Evolutionary conservation across 2,888 invertebrate species (phyloP).

Genomic region (Microctonus brassicae): DNA sequence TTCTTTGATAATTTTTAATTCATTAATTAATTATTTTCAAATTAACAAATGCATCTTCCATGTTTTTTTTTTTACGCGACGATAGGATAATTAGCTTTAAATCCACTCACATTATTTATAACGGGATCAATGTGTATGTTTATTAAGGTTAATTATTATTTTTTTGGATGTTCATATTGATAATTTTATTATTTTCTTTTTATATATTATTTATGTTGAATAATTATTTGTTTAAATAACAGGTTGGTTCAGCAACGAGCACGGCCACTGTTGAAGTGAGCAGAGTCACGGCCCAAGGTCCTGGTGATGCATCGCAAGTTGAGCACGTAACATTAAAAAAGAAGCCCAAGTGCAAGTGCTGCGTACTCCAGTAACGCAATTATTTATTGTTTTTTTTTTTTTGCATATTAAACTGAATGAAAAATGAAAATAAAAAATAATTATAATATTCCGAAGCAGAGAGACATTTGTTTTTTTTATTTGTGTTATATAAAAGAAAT

Average conservation of each 20-base stretch:
- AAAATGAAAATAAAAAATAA: background rate
- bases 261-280: slow-evolving; percentile 78
- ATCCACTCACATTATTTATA: background rate
- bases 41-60: background rate
- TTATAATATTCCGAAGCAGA: background rate
- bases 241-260: slow-evolving; percentile 64
- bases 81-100: background rate
- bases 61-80: background rate
- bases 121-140: background rate
- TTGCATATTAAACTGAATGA: background rate
- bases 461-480: background rate
- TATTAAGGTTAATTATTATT: background rate
- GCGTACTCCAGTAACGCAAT: slow-evolving; percentile 85
- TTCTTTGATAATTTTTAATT: background rate
- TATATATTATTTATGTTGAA: background rate
- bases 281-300: slow-evolving; percentile 80
- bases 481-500: background rate
- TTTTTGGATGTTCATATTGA: background rate
- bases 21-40: background rate
- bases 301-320: slow-evolving; percentile 81
- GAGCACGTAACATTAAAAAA: slow-evolving; percentile 95
- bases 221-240: slow-evolving; percentile 23
- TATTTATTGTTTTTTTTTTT: background rate
- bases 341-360: slow-evolving; percentile 96
- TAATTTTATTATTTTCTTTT: background rate